Conservation (phyloP, 1,140 invertebrate genomes). For the Drosophila punjabiensis region DNA sequence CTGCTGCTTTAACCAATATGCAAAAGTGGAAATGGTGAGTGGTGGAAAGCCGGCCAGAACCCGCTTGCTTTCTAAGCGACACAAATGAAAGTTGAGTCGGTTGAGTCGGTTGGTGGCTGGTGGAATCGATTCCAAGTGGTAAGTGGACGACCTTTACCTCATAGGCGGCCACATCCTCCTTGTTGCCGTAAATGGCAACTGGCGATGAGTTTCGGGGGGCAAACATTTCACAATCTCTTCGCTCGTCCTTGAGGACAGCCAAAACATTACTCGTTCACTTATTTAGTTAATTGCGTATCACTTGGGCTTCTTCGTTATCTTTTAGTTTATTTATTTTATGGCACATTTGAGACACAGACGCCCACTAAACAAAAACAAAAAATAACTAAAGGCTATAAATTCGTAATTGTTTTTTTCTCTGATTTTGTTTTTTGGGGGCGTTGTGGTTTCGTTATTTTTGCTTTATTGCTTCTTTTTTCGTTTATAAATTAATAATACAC, state of each 20-base stretch:
- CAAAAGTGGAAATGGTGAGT: slow-evolving; percentile 22
- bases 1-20: slow-evolving; percentile 41
- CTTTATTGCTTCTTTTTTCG: not conserved
- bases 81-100: slow-evolving; percentile 50
- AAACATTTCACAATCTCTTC: slow-evolving; percentile 72
- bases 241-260: slow-evolving; percentile 28
- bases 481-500: slow-evolving; percentile 71
- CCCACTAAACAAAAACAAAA: slow-evolving; percentile 38
- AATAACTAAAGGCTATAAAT: slow-evolving; percentile 58
- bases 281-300: slow-evolving; percentile 35
- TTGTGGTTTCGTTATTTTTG: slow-evolving; percentile 42
- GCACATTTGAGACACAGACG: slow-evolving; percentile 64
- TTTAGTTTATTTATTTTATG: slow-evolving; percentile 49
- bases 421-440: slow-evolving; percentile 44
- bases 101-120: not conserved
- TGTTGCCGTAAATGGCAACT: slow-evolving; percentile 78
- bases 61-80: slow-evolving; percentile 39
- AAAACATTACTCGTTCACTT: slow-evolving; percentile 63
- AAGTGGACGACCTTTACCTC: slow-evolving; percentile 72
- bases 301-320: slow-evolving; percentile 43
- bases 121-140: slow-evolving; percentile 17
- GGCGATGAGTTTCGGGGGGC: slow-evolving; percentile 85
- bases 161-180: slow-evolving; percentile 84
- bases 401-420: slow-evolving; percentile 51
- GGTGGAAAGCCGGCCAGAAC: slow-evolving; percentile 46